Base-by-base conservation (phyloP, 1,140 invertebrate genomes). In the Drosophila pseudoobscura region DNA sequence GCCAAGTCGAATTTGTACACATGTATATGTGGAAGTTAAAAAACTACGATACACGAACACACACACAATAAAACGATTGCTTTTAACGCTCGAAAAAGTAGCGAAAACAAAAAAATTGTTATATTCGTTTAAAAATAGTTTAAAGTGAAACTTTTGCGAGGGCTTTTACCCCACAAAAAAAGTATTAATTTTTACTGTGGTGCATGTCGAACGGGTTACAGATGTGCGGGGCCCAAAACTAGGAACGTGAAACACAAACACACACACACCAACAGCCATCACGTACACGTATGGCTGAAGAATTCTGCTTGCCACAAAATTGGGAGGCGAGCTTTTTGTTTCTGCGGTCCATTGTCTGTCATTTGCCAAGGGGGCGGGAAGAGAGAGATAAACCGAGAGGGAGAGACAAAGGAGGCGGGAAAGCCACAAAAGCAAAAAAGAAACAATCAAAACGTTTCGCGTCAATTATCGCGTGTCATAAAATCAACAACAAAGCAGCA, bases 401-500 rank as follows among this genome's bases (percentile, higher is more conserved):
- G 17, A 24, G 15, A 29, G 29, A 15, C 26, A 31, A n/a, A 31
- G 56, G 3, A 44, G 45, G 47, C 22, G 54, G 29, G 15, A 41
- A 13, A 8, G 45, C 63, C 65, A 69, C 65, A 68, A 69, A 69
- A 65, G 5, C 9, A 39, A 39, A 39, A 39, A 39, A 39, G 35
- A 75, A 75, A 88, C 83, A 89, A 88, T 87, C 78, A 88, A 85
- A 87, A 66, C 71, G 75, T 70, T 88, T 76, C 83, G 84, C 79
- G 83, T 83, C 83, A 87, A 87, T 87, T 88, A 82, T 87, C 80
- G 35, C 11, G 83, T 78, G 75, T 88, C 83, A 88, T 87, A 87
- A 88, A 87, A 88, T 83, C 84, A 76, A 76, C 83, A 87, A 15
- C 45, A 62, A 62, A 55, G 52, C 60, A 49, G 50, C 49, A 65